Base-by-base conservation (phyloP, 1,140 invertebrate genomes). In the Brachionus koreanus region DNA sequence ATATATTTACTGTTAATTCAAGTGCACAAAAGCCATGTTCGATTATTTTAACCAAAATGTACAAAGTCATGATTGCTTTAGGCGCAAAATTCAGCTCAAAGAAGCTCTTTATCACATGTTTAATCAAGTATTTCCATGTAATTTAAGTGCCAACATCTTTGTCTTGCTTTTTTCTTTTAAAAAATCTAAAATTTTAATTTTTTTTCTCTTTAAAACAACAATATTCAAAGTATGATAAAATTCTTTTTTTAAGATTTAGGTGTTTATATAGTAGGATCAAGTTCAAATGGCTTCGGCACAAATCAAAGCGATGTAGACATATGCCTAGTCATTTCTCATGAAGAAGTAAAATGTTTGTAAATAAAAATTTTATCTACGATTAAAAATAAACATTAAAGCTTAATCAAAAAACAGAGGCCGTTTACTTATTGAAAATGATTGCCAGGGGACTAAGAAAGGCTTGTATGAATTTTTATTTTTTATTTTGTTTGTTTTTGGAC, bases 241-340 rank as follows among this genome's bases (percentile, higher is more conserved):
- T 9, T 29, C n/a, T 29, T 39, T 23, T 49, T 65, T 69, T 65
- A 13, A 82, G 77, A 82, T 65, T 35, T 82, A 25, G 77, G 77
- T 13, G 77, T 82, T 19, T 82, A 82, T 49, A 69, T 98, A 86
- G 96, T 98, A 82, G 97, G 97, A 0, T 98, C 96, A 1, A 98
- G 96, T 25, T 93, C 98, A 90, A 97, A 94, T 84, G 96, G 96
- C 16, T 97, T 98, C 90, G 96, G 94, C 4, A 93, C 93, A 63
- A 92, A 95, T 86, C 91, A 90, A 52, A 97, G 95, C 83, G 96
- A 98, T 89, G 93, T 98, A 85, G 97, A 99, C 88, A 93, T 98
- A 89, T 98, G 96, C 88, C 91, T 99, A 75, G 90, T 96, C 87
- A 91, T 96, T 82, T 91, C 92, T 83, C 91, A 93, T 83, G 84